Evolutionary conservation across 1,140 invertebrate genomes (phyloP), one percentile per base, ranked within the genome.

Genomic region (Babylonia areolata): DNA sequence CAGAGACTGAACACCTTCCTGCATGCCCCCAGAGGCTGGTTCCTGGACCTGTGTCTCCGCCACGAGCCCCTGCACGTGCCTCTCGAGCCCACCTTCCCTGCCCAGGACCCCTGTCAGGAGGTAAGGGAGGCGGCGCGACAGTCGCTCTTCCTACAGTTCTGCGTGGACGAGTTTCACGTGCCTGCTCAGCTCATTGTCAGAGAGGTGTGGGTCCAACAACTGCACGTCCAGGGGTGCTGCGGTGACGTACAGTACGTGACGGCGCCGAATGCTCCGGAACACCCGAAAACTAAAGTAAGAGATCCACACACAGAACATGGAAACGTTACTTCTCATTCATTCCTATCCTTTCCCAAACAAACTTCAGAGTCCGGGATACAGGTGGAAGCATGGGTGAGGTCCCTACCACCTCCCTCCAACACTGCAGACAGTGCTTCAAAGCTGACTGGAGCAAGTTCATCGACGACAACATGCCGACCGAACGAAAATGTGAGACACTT

Each of bases 181-280:
- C 78, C 78, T 35, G 11, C 78, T 9, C 12, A 39, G 12, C 78
- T 80, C 42, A 80, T 80, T 39, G 78, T 80, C 40, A n/a, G 31
- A 12, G 78, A 80, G 33, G 54, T 80, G 6, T 6, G 42, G 15
- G 78, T 54, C 31, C 31, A 33, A 12, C 1, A 80, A 5, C 3
- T 54, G n/a, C 23, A 80, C 31, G 12, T 42, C 20, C 28, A 54
- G 15, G 40, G 77, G n/a, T n/a, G n/a, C n/a, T 23, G n/a, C 35
- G 71, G 33, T 15, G 71, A 37, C 20, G 31, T 3, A 35, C 11
- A 35, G 33, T 35, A 73, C 6, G 71, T 35, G 3, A 12, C 71
- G 35, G 71, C 11, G 35, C 6, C 58, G 23, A 64, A 64, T n/a
- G 28, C 28, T 12, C 15, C 0, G 2, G 28, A 64, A 6, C 58